Conservation (phyloP, 2,888 invertebrate genomes). For the Caenorhabditis sp. region DNA sequence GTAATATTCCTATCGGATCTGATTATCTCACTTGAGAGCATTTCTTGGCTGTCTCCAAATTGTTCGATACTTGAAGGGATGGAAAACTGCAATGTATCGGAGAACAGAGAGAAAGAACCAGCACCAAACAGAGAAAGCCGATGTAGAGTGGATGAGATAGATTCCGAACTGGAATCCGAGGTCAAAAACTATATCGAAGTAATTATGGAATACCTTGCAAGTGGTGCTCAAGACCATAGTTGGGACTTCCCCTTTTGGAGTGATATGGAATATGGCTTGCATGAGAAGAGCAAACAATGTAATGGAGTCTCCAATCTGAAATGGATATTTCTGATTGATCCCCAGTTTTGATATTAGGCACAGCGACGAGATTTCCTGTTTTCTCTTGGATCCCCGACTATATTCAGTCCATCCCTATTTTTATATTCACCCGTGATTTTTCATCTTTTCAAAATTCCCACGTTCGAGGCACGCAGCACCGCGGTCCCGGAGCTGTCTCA, state of each 20-base stretch:
- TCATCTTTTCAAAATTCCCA: constrained; percentile 48
- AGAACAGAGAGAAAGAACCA: constrained; percentile 81
- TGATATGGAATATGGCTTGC: constrained; percentile 75
- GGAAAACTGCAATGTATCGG: constrained; percentile 80
- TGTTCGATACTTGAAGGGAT: constrained; percentile 80
- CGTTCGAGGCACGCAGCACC: constrained; percentile 28
- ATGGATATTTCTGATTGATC: background rate
- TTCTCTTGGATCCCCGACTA: background rate
- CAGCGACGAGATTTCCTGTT: no score
- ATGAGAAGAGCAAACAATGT: constrained; percentile 66
- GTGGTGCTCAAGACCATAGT: constrained; percentile 57
- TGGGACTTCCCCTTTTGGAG: constrained; percentile 59
- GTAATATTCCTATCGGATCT: background rate
- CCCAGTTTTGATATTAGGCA: no score
- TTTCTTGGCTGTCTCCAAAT: constrained; percentile 82
- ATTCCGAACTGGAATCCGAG: constrained; percentile 76
- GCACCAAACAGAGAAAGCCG: constrained; percentile 82
- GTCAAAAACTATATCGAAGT: background rate
- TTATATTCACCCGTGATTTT: constrained; percentile 27
- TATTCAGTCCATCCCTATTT: background rate
- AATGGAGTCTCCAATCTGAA: constrained; percentile 67
- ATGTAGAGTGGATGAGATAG: constrained; percentile 80
- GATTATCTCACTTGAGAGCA: constrained; percentile 71
- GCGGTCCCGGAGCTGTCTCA: constrained; percentile 15
- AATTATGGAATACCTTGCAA: constrained; percentile 63